phyloP scores from a whole-genome alignment of 2,113 vertebrate genomes.

The Chamaetylas fuelleborni region DNA sequence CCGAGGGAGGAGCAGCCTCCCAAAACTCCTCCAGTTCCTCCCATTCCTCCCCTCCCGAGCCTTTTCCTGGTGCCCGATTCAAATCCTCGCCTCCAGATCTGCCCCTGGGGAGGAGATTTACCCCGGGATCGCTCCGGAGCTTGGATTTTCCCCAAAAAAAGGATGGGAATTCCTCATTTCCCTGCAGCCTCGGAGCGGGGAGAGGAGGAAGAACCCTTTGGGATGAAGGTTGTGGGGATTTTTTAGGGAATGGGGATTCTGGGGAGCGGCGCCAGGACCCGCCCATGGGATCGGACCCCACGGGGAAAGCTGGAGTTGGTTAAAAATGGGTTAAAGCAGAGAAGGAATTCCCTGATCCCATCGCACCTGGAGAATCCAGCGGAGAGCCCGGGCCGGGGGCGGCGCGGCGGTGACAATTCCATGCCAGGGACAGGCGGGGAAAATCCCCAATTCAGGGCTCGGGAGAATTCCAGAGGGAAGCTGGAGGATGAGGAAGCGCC shows the following conservation, averaged over 20 bases:
- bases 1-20: not conserved
- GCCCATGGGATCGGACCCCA: not conserved
- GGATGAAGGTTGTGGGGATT: not conserved
- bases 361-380: not conserved
- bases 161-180: fast-evolving
- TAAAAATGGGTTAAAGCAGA: fast-evolving
- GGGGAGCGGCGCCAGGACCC: not conserved
- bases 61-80: not conserved
- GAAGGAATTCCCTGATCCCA: fast-evolving
- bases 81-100: not conserved
- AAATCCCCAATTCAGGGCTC: too few species aligned
- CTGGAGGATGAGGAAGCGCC: not conserved
- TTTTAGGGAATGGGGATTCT: not conserved
- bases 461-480: too few species aligned
- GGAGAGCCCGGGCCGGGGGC: too few species aligned
- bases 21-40: not conserved
- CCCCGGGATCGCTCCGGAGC: not conserved
- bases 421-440: not conserved
- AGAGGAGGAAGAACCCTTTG: not conserved
- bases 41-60: not conserved
- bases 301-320: not conserved
- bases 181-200: fast-evolving
- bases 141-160: not conserved
- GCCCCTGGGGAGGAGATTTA: not conserved
- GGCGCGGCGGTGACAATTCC: fast-evolving